Base-by-base conservation (phyloP, 2,888 invertebrate species). In the Baronia brevicornis region DNA sequence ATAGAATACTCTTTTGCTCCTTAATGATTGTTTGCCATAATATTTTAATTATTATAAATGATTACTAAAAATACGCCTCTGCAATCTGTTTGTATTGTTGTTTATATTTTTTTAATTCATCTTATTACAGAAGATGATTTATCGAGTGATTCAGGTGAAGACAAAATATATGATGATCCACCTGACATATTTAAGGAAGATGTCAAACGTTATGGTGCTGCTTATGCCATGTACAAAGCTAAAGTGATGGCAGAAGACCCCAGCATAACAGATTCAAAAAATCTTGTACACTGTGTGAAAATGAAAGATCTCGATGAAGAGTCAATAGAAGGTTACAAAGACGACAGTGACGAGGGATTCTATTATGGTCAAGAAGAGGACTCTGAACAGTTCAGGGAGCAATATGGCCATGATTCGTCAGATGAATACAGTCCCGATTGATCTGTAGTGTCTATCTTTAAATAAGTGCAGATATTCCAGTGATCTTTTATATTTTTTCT, bases 221-320 rank as follows among this genome's bases (percentile, higher is more conserved):
- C 86, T 5, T 92, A 91, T 47, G 91, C 91, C 0, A 86, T 84
- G 38, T 92, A 90, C 51, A 91, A 89, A 60, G 87, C 88, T 0
- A 85, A 64, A 37, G 64, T 86, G 1, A 26, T 75, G 3, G 28
- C 56, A 1, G 67, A 73, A 35, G 54, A 67, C 4, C 48, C 61
- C 0, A 54, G 60, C 5, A 9, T 60, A 1, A 26, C 43, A 0
- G 44, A 58, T 3, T 59, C 47, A 4, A 61, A 40, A 14, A 62
- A 48, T 2, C 52, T 71, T 3, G 51, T 82, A 2, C 70, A 72
- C 5, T 63, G 56, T 27, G 40, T 48, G 0, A 54, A 40, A 10
- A 40, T 62, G 0, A 62, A 61, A 22, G 59, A 64, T 2, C 34
- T 61, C 6, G 65, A 67, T 20, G 64, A 65, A 8, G 64, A 64